Evolutionary conservation across 2,888 invertebrate genomes (phyloP), one percentile per base, ranked within the genome.

Genomic region (Napeogenes sylphis): DNA sequence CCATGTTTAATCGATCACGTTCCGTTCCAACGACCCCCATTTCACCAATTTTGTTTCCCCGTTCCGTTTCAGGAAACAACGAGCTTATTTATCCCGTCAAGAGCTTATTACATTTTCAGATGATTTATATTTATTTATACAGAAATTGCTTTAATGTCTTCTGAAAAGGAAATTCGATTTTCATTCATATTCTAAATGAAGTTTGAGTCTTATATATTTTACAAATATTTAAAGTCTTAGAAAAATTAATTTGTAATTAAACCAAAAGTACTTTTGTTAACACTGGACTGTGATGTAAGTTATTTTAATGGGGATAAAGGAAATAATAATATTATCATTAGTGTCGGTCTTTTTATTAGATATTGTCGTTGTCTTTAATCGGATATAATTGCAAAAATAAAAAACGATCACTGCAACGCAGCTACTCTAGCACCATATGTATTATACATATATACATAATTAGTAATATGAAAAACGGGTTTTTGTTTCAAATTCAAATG

Each of bases 1-100:
- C 64, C 59, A 55, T 65, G 63, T 56, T 58, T 63, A 68, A 66
- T 63, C 66, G 65, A 63, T 61, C 55, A 62, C 65, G 46, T 64
- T 68, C 64, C 68, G 59, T 58, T 64, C n/a, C 64, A 60, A 33
- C 56, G 64, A 56, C 47, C 61, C n/a, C 51, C 32, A 58, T 51
- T 51, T 53, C 61, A 38, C 47, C 61, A 56, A 61, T 61, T 61
- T 61, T 61, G 61, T 61, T 61, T 56, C 56, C 56, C 59, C 55
- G 51, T 56, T 51, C 55, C 56, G 47, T 56, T 56, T 42, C 45
- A 56, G 13, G 45, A 45, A 30, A 51, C 51, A 51, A 51, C 21
- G 30, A 46, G 14, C 56, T 55, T 59, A 55, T 63, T 62, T 53
- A 66, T 45, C 32, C 55, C 21, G 51, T 38, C 54, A 45, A 53